Evolutionary conservation across 1,140 invertebrate genomes (phyloP), one percentile per base, ranked within the genome.

Genomic region (Polypedilum vanderplanki): DNA sequence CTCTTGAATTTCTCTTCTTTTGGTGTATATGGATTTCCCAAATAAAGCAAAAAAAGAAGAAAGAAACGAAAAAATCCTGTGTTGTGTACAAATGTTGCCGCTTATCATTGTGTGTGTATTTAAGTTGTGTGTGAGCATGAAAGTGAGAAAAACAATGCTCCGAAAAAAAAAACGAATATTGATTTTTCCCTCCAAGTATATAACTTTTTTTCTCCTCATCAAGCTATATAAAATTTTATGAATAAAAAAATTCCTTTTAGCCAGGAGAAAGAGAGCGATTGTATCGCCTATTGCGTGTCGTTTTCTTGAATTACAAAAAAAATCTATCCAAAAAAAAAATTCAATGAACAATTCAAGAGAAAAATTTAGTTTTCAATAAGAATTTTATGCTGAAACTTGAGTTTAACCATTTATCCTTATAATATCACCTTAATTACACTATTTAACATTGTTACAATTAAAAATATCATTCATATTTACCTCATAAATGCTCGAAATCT

Each of bases 101-200:
- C 65, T 70, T 70, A 70, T 70, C 20, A 20, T 18, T 70, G 20
- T 70, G 17, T 70, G 18, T 18, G 65, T 70, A 18, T 70, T n/a
- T 70, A 18, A 20, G 65, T 70, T 57, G 46, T 57, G 46, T 57
- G 46, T 57, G 46, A 57, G 46, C 46, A 57, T 57, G 46, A 57
- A 70, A 70, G 65, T 70, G 65, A 57, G 65, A 70, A 70, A 70
- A 70, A 70, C 65, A 70, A 70, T 70, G 65, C 65, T 22, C 65
- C 65, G 65, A 70, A 70, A 70, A 67, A 67, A 46, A n/a, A 57
- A n/a, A 33, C 9, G 65, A 70, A 70, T 70, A 70, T 70, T 70
- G 65, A 70, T 70, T 70, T 70, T 67, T 70, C n/a, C 65, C 65
- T 18, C 18, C 20, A 9, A 70, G 17, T 70, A 22, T 70, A 70